Evolutionary conservation across 2,113 vertebrate genomes (phyloP), one percentile per base, ranked within the genome.

Genomic region (Pseudorectes ferrugineus): DNA sequence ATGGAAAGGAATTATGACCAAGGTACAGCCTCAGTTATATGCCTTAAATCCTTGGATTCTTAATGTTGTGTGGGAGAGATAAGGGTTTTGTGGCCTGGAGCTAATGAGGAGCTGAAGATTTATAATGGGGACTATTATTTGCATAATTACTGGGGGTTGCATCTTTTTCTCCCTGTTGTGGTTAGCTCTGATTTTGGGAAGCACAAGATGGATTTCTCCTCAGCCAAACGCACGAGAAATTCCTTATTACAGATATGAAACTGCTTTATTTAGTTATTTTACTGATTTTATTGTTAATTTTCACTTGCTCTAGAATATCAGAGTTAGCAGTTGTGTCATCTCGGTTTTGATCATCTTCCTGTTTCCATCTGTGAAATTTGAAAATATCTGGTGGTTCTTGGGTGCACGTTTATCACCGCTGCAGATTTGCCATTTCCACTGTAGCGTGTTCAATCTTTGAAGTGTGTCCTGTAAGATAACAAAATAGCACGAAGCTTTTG

Each of bases 51-150:
- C 20, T 80, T 45, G 26, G 18, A 38, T 93, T 80, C 22, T 67
- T 79, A 57, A 65, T 72, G 2, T 73, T 73, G 15, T 77, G 26
- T 51, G 17, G 40, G 33, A 66, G 29, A 82, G 52, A 38, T 2
- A 38, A 91, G 31, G 54, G 7, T 14, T 88, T 85, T 57, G 62
- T 92, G 78, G 46, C 35, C 49, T 90, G 29, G 42, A 40, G 71
- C 45, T 94, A 62, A 90, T 88, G 63, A 88, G 65, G 46, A 73
- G 75, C 79, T 86, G 68, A 59, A 74, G 91, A 84, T 94, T 88
- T 74, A 74, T 79, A 31, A 26, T 62, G 36, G 62, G 3, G 48
- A 63, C 46, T 38, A 2, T 62, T 51, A 91, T 94, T 93, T 96
- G 54, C 81, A 70, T 85, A 54, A 78, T 92, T 73, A 66, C 42